These are phyloP conservation scores for Petromus typicus DNA, from an alignment of 2,113 vertebrate species.

Conservation along the genomic window DNA sequence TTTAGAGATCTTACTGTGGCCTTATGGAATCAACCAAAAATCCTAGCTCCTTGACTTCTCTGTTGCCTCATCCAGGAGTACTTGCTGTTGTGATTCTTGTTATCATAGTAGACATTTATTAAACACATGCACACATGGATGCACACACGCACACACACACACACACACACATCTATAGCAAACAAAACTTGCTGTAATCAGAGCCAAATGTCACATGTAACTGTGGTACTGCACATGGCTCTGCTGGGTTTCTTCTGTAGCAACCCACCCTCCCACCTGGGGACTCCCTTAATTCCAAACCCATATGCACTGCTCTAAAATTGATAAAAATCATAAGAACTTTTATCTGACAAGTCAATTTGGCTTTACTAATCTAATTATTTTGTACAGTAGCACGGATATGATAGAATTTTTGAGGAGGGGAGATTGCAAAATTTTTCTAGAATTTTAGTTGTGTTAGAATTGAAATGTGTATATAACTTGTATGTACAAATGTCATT, in stretches of 20 bases:
- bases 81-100: neutral
- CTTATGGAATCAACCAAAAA: neutral
- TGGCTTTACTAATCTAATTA: neutral
- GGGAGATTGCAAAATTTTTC: neutral
- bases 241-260: neutral
- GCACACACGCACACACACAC: neutral
- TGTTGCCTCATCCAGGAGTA: neutral
- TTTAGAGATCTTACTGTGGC: neutral
- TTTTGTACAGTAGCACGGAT: neutral
- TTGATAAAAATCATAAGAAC: neutral
- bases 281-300: neutral
- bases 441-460: constrained; percentile 20
- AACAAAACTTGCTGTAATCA: neutral
- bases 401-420: neutral
- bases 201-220: neutral
- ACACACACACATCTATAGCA: neutral
- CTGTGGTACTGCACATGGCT: neutral
- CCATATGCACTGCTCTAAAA: neutral
- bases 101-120: neutral
- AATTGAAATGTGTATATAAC: constrained; percentile 21
- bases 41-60: neutral
- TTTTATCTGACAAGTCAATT: neutral
- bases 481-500: neutral
- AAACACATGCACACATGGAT: neutral
- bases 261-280: neutral